phyloP scores from a whole-genome alignment of 1,140 invertebrate genomes.

The Chionoecetes opilio region DNA sequence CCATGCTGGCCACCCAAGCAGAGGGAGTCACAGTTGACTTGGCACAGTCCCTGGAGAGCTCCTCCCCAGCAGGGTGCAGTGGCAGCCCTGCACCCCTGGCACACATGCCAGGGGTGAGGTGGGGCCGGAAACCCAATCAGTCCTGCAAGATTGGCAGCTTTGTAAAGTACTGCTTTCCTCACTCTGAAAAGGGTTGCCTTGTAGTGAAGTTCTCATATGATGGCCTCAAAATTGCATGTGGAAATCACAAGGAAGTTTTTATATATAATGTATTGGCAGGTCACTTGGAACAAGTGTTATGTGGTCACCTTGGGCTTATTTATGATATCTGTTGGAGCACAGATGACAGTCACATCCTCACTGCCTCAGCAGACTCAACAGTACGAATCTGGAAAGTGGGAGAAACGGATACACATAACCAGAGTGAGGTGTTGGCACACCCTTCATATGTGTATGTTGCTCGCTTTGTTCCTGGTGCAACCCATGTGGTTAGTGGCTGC shows the following conservation, averaged over 20 bases:
- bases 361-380: conserved; percentile 72
- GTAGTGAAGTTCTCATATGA: conserved; percentile 75
- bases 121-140: conserved; percentile 70
- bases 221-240: conserved; percentile 74
- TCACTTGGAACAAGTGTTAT: conserved; percentile 35
- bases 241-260: conserved; percentile 60
- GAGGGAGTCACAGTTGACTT: conserved; percentile 43
- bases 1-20: conserved; percentile 72
- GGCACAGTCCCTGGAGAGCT: neutral
- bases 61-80: neutral
- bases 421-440: conserved; percentile 57
- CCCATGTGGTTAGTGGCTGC: conserved; percentile 57
- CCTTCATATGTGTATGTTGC: conserved; percentile 71
- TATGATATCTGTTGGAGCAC: conserved; percentile 73
- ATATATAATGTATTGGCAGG: conserved; percentile 64
- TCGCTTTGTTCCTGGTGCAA: conserved; percentile 54
- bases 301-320: conserved; percentile 72
- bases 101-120: conserved; percentile 3
- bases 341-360: conserved; percentile 58
- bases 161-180: conserved; percentile 57
- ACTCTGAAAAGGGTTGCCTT: conserved; percentile 61
- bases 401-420: neutral
- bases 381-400: conserved; percentile 63
- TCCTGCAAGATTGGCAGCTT: conserved; percentile 59
- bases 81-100: neutral